Conservation (phyloP, 1,140 invertebrate species). For the Dreissena rostriformis region DNA sequence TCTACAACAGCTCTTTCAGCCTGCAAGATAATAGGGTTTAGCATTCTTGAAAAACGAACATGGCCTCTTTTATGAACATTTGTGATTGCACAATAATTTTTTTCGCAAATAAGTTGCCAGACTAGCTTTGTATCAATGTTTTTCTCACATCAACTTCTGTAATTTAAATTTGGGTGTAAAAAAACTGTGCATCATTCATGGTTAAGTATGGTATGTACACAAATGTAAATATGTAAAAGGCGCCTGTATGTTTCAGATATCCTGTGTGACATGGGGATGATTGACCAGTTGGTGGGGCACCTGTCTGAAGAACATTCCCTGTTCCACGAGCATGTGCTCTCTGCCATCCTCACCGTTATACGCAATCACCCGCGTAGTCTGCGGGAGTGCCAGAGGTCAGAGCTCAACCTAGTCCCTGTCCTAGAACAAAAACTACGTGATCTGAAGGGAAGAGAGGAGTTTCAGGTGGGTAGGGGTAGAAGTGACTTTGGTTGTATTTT, state of each 20-base stretch:
- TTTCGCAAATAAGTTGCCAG: too few relatives aligned
- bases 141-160: too few relatives aligned
- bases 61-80: too few relatives aligned
- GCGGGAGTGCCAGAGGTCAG: conserved; percentile 82
- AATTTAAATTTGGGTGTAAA: too few relatives aligned
- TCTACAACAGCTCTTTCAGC: too few relatives aligned
- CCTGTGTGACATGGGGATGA: conserved; percentile 84
- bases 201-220: not conserved
- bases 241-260: conserved; percentile 75
- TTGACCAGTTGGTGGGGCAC: conserved; percentile 83
- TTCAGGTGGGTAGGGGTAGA: conserved; percentile 66
- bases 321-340: conserved; percentile 84
- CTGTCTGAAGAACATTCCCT: conserved; percentile 81
- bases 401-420: conserved; percentile 81
- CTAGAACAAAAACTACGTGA: conserved; percentile 80
- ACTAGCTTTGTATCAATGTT: too few relatives aligned
- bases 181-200: not conserved
- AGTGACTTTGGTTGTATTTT: too few relatives aligned
- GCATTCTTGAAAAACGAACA: too few relatives aligned
- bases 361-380: conserved; percentile 82
- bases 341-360: conserved; percentile 82
- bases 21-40: too few relatives aligned
- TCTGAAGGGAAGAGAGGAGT: conserved; percentile 76
- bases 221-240: too few relatives aligned
- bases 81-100: too few relatives aligned